phyloP scores from a whole-genome alignment of 2,113 vertebrate genomes.

The Triplophysa siluroides region DNA sequence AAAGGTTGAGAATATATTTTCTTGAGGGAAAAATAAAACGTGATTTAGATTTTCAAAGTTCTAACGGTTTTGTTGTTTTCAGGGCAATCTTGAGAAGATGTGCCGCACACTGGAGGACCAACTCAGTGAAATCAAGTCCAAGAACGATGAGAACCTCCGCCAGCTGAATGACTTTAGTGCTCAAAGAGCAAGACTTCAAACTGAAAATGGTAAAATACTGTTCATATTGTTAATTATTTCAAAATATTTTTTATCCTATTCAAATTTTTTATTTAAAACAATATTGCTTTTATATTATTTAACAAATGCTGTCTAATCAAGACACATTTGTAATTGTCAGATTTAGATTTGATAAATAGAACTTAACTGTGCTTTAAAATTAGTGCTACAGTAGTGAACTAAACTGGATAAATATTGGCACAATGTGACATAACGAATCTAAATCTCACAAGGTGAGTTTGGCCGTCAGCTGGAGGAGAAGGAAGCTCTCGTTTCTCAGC shows the following conservation, averaged over 20 bases:
- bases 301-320: not conserved
- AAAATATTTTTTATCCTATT: too few species aligned
- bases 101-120: conserved; percentile 62
- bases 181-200: conserved; percentile 59
- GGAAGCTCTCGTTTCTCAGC: conserved; percentile 69
- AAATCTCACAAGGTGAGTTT: conserved; percentile 65
- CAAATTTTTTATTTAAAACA: too few species aligned
- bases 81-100: conserved; percentile 78
- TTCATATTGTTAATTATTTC: not conserved
- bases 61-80: too few species aligned
- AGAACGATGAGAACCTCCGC: not conserved
- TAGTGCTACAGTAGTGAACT: too few species aligned
- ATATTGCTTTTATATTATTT: too few species aligned
- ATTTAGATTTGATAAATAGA: too few species aligned
- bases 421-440: conserved; percentile 59
- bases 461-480: conserved; percentile 75
- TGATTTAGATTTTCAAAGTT: too few species aligned
- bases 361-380: too few species aligned
- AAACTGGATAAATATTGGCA: conserved; percentile 18
- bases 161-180: not conserved
- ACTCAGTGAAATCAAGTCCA: conserved; percentile 65
- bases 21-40: too few species aligned
- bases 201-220: conserved; percentile 54
- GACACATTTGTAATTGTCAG: not conserved
- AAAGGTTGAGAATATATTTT: not conserved